Base-by-base conservation (phyloP, 2,113 vertebrate genomes). In the Toxostoma redivivum region DNA sequence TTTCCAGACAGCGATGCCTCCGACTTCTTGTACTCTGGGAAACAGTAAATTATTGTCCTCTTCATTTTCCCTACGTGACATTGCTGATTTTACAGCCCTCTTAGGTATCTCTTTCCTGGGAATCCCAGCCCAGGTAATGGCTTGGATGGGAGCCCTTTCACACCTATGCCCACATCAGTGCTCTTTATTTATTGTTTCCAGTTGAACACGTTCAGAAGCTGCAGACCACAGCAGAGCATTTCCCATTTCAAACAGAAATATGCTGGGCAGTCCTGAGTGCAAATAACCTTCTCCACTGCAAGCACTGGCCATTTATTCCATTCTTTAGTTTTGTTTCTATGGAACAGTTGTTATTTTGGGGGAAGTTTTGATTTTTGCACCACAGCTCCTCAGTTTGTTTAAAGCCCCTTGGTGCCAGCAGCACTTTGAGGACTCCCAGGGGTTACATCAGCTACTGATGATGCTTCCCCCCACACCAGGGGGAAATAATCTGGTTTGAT, bases 381-480 rank as follows among this genome's bases (percentile, higher is more conserved):
- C 12, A 11, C 0, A 2, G n/a, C n/a, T 64, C 16, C 37, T 58
- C 9, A 15, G 51, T 70, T 54, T 74, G 77, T 51, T 67, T 50
- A 62, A 78, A 74, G 33, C 11, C 18, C 28, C 54, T 80, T 35
- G 56, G 38, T 53, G 45, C 67, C 35, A 50, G 12, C 27, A 53
- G 47, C 3, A 1, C 8, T 50, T 22, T 71, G 81, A 66, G 35
- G 44, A 21, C 28, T 76, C 51, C 11, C 11, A 1, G 20, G 18
- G 0, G 1, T 35, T 17, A 1, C 4, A 15, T 27, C 51, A 64
- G 12, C 40, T 86, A n/a, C n/a, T n/a, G n/a, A n/a, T n/a, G n/a
- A n/a, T n/a, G 42, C n/a, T 48, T 54, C 7, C 44, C n/a, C 30
- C 65, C 37, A 30, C 42, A 11, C 13, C 31, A 11, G 50, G 25